Base-by-base conservation (phyloP, 2,888 invertebrate species). In the Deroplatys truncata region DNA sequence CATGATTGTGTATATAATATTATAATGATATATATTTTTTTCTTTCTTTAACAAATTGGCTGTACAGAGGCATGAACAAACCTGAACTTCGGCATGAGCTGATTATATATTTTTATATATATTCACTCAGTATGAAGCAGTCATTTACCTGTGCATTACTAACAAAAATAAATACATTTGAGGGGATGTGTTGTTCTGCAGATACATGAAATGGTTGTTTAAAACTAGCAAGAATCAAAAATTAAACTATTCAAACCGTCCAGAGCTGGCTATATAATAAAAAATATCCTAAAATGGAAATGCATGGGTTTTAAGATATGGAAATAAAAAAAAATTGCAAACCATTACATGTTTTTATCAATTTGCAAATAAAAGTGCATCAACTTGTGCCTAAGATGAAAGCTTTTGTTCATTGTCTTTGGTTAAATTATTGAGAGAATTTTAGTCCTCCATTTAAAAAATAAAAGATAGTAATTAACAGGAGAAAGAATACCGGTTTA, bases 201-300 rank as follows among this genome's bases (percentile, higher is more conserved):
- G 56, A 72, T 72, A 72, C 56, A 72, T 72, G 20, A 72, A 72
- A 72, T 72, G 56, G 56, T 72, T 72, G 56, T 72, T 72, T 72
- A 4, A 72, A 72, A 20, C 56, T 20, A 72, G 56, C 56, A 72
- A 28, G 28, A 86, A 86, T 82, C 31, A 31, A 85, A 85, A 49
- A 86, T 72, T 29, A 89, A 84, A 84, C 35, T 82, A 89, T 28
- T 83, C 29, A 86, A 89, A 84, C 89, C 89, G 89, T 89, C 89
- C 89, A 89, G 86, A 86, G 86, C 56, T 84, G 89, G 84, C 56
- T 72, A 72, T 72, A 20, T 72, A 72, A 20, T 20, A 72, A 43
- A 72, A 72, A 72, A 72, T 3, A 72, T 72, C 56, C 25, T 16
- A 20, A 72, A 72, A 72, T 72, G 2, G 56, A 72, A 72, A 72